These are phyloP conservation scores for Oryzaephilus surinamensis DNA, from an alignment of 1,140 invertebrate genomes.

Conservation along the genomic window DNA sequence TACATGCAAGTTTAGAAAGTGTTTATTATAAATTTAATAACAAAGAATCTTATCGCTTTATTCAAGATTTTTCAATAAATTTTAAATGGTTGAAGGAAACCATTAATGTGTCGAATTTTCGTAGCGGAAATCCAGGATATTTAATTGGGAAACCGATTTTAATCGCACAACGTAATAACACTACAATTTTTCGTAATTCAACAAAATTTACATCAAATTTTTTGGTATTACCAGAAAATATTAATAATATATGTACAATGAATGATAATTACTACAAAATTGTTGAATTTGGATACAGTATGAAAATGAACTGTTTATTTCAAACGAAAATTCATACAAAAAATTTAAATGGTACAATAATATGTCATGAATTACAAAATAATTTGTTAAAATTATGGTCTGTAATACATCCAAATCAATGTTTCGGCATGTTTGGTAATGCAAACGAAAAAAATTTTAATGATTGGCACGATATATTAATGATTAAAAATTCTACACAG, in stretches of 20 bases:
- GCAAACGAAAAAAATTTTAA: slow-evolving; percentile 34
- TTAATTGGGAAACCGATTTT: slow-evolving; percentile 49
- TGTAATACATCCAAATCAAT: slow-evolving; percentile 33
- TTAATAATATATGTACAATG: slow-evolving; percentile 35
- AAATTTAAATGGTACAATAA: slow-evolving; percentile 32
- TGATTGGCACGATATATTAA: no score
- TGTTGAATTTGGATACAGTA: slow-evolving; percentile 43
- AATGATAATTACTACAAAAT: slow-evolving; percentile 28
- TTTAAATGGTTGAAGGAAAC: slow-evolving; percentile 40
- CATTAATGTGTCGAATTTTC: slow-evolving; percentile 29
- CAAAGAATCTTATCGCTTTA: slow-evolving; percentile 33
- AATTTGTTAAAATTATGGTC: slow-evolving; percentile 34
- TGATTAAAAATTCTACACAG: no score
- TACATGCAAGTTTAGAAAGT: slow-evolving; percentile 38
- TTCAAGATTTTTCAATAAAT: slow-evolving; percentile 41
- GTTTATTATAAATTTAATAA: slow-evolving; percentile 22
- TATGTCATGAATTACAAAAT: slow-evolving; percentile 40
- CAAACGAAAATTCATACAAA: slow-evolving; percentile 20
- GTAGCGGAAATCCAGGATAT: slow-evolving; percentile 64
- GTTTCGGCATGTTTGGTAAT: slow-evolving; percentile 50
- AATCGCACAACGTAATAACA: slow-evolving; percentile 33
- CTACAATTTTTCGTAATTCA: slow-evolving; percentile 18
- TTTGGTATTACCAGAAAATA: slow-evolving; percentile 37
- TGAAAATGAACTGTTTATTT: slow-evolving; percentile 37
- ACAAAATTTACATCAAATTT: slow-evolving; percentile 31